Evolutionary conservation across 2,888 invertebrate genomes (phyloP).

Genomic region (Scaptomyza reducta): DNA sequence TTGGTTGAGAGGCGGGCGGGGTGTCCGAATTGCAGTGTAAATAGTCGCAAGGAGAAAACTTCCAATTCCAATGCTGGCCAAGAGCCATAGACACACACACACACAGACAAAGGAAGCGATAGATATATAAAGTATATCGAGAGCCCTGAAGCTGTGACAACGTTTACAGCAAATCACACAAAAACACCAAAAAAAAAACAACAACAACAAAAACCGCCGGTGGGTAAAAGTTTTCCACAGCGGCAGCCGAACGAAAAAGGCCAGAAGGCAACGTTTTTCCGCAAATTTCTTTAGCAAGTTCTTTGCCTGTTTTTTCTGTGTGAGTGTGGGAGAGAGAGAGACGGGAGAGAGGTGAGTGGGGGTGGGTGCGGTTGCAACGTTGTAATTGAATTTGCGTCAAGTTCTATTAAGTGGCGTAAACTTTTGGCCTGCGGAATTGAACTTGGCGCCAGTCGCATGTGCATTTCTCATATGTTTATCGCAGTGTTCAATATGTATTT

Average conservation of each 20-base stretch:
- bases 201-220: slow-evolving; percentile 39
- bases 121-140: slow-evolving; percentile 10
- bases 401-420: slow-evolving; percentile 80
- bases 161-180: slow-evolving; percentile 57
- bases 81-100: slow-evolving; percentile 30
- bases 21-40: slow-evolving; percentile 20
- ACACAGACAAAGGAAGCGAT: slow-evolving; percentile 3
- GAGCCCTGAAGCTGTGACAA: slow-evolving; percentile 55
- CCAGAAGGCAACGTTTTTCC: slow-evolving; percentile 68
- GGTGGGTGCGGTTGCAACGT: slow-evolving; percentile 26
- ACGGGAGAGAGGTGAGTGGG: background rate
- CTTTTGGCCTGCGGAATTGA: slow-evolving; percentile 71
- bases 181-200: slow-evolving; percentile 13
- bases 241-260: slow-evolving; percentile 12
- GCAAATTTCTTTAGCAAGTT: slow-evolving; percentile 73
- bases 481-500: slow-evolving; percentile 65
- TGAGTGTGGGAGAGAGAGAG: background rate
- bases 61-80: slow-evolving; percentile 50
- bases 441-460: slow-evolving; percentile 72
- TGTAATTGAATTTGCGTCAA: slow-evolving; percentile 80
- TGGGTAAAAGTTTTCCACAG: slow-evolving; percentile 58
- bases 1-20: background rate
- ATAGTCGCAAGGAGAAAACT: slow-evolving; percentile 64
- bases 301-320: slow-evolving; percentile 29
- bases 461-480: slow-evolving; percentile 80